A percentile compares a stretch with the other conserved stretches of the same genome.
phyloP scores from a whole-genome alignment of 2,888 invertebrate species.

The Lumbricus terrestris region DNA sequence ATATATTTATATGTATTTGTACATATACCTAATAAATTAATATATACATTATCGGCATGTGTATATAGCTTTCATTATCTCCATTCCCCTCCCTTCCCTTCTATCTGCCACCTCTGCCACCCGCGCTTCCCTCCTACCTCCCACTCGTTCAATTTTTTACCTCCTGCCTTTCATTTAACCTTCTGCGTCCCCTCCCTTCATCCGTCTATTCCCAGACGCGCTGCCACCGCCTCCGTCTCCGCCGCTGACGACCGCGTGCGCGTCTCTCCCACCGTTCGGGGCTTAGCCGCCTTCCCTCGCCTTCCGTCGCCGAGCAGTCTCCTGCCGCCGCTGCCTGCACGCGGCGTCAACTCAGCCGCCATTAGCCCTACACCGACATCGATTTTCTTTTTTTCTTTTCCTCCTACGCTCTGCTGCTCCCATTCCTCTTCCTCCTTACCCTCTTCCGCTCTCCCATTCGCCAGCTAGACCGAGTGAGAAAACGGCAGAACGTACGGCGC shows the following conservation, averaged over 20 bases:
- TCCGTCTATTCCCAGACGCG: too few relatives aligned
- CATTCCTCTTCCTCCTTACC: background rate
- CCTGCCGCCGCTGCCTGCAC: background rate
- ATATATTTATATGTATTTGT: too few relatives aligned
- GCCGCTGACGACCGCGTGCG: background rate
- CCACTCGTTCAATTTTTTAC: background rate
- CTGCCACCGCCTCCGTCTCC: too few relatives aligned
- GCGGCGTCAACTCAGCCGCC: background rate
- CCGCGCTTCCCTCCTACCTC: too few relatives aligned
- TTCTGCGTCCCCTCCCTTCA: background rate
- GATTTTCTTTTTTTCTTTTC: conserved; percentile 3
- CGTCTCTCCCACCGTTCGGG: background rate
- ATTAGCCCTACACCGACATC: background rate
- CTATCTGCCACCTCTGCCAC: too few relatives aligned
- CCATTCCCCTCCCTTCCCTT: background rate
- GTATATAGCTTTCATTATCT: too few relatives aligned
- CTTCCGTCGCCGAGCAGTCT: background rate
- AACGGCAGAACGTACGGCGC: background rate
- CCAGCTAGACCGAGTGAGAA: background rate
- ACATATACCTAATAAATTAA: too few relatives aligned
- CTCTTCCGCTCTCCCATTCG: background rate
- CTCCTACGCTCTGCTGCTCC: background rate
- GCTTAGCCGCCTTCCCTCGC: background rate
- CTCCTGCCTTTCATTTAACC: background rate
- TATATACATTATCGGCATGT: too few relatives aligned